Base-by-base conservation (phyloP, 2,888 invertebrate genomes). In the Eupithecia tripunctaria region DNA sequence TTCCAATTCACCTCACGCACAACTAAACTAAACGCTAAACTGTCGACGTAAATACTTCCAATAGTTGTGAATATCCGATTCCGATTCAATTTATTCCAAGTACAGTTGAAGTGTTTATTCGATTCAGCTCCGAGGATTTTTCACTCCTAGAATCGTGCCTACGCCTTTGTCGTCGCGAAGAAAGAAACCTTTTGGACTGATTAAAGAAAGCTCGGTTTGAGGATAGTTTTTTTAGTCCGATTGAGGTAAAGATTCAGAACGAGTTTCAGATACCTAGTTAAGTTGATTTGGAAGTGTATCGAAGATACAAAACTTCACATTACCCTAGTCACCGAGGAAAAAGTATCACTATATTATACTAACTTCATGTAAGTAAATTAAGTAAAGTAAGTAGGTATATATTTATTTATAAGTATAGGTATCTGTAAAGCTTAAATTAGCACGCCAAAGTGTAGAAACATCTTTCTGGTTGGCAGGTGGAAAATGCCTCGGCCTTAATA, bases 81-180 rank as follows among this genome's bases (percentile, higher is more conserved):
- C 85, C 78, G 80, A 86, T 88, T 84, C 88, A 89, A 90, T 89
- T 86, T 88, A 86, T 85, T 82, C 85, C 80, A 82, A 89, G 88
- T 82, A 86, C 84, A 80, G 76, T 82, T 78, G 75, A 76, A 83
- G 80, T 85, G 85, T 86, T 86, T 84, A 85, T 84, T 83, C 82
- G 80, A 74, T 80, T 81, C 80, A 80, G 80, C 69, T 79, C 64
- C 66, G 71, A 79, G 70, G 74, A 80, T 83, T 82, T 84, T 83
- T 81, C 81, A 81, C 79, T 82, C 80, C 80, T 78, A 74, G 73
- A 68, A 65, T 67, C 43, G 65, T 60, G 73, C 65, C 62, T 70
- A 71, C 68, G 47, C 72, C 65, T 62, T 78, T 75, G 78, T 75
- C 66, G 68, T 71, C 64, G 69, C 36, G 41, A 60, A 73, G 71